A percentile compares a stretch with the other conserved stretches of the same genome.
These are phyloP conservation scores for Spea hammondii DNA, from an alignment of 2,797 vertebrate genomes.

Conservation along the genomic window DNA sequence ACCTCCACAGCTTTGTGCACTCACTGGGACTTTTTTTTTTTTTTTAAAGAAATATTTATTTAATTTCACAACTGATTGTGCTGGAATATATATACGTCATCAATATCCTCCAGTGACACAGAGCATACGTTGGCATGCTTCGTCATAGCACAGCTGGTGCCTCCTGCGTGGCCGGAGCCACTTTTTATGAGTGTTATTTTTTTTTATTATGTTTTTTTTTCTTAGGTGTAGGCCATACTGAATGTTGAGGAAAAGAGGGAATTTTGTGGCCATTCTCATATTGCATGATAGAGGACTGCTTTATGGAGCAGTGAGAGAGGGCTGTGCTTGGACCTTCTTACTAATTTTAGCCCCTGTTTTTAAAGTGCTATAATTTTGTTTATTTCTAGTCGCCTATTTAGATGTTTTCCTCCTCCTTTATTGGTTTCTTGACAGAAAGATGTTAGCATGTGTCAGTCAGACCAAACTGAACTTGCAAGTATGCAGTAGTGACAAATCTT, in stretches of 20 bases:
- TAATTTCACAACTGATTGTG: slow-evolving; percentile 56
- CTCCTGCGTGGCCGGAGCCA: not conserved
- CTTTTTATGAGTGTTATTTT: slow-evolving; percentile 27
- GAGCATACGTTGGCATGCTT: slow-evolving; percentile 1
- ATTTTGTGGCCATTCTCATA: not conserved
- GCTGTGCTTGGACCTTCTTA: slow-evolving; percentile 4
- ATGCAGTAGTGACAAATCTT: too few species aligned
- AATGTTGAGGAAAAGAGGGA: slow-evolving; percentile 2
- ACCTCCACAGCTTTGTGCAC: slow-evolving; percentile 40
- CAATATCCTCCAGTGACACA: slow-evolving; percentile 11
- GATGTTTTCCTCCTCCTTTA: too few species aligned
- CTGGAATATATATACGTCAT: slow-evolving; percentile 50
- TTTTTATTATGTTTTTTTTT: slow-evolving; percentile 16
- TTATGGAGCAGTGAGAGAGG: not conserved
- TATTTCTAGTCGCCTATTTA: too few species aligned
- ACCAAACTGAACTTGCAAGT: too few species aligned
- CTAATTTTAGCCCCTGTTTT: not conserved
- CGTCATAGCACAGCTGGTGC: not conserved
- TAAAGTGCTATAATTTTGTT: not conserved
- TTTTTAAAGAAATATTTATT: slow-evolving; percentile 64
- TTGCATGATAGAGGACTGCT: not conserved
- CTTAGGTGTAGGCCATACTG: slow-evolving; percentile 6
- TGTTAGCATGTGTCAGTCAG: too few species aligned
- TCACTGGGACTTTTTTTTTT: slow-evolving; percentile 33
- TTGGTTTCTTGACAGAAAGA: too few species aligned